Base-by-base conservation (phyloP, 1,140 invertebrate species). In the Neotoxoptera formosana region DNA sequence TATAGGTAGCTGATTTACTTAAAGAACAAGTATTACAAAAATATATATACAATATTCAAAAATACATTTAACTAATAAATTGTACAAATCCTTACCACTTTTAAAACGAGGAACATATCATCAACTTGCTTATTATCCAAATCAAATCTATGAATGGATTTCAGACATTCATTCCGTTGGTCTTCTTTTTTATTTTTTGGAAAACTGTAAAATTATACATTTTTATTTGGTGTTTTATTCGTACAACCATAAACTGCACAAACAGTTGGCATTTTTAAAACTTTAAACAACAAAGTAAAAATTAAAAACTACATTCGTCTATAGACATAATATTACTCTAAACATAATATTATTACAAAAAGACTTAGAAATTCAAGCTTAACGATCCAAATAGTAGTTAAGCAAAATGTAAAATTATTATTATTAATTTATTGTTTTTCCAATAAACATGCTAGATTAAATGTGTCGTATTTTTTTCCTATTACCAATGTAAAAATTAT, bases 21-120 rank as follows among this genome's bases (percentile, higher is more conserved):
- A 81, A 81, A 81, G n/a, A 81, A 81, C 67, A 81, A 81, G 67
- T 81, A 81, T 34, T 81, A 81, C 67, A 81, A 81, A 81, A 81
- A 81, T 81, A 76, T 51, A 51, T 1, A 20, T 20, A 51, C 51
- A 51, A 20, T 1, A 76, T 76, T 34, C 67, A 4, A 76, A 76
- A 76, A 11, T n/a, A 81, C 67, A 34, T 81, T 81, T 81, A 17
- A 36, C 14, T 81, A 3, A 20, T 34, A 34, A 81, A 81, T 81
- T 81, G 20, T 34, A 81, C 67, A 81, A 34, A 36, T 34, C 9
- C 67, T 81, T 81, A 81, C 67, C 67, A 81, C n/a, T 81, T 81
- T 81, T 81, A 81, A 81, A 81, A 81, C 36, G 67, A 81, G n/a
- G 67, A 81, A 34, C 67, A 81, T 81, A 81, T 8, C 30, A 81